These are phyloP conservation scores for Chironomus riparius DNA, from an alignment of 2,888 invertebrate species.

Conservation along the genomic window DNA sequence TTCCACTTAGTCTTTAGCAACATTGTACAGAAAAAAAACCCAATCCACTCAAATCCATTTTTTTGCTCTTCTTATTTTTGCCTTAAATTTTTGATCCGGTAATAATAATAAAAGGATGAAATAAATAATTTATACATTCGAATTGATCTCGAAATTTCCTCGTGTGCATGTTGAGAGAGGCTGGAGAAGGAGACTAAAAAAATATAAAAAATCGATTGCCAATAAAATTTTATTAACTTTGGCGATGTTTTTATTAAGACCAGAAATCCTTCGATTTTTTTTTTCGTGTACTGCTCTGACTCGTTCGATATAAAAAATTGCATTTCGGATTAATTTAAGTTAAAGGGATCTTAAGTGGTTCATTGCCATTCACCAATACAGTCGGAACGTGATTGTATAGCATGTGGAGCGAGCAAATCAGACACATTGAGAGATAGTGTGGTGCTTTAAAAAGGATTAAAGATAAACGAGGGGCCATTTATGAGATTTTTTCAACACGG, in stretches of 20 bases:
- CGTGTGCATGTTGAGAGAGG: not conserved
- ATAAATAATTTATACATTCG: conserved; percentile 22
- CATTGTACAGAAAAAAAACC: not conserved
- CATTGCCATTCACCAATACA: too few relatives aligned
- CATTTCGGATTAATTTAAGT: not conserved
- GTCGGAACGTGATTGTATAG: too few relatives aligned
- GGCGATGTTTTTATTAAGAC: conserved; percentile 9
- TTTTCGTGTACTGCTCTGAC: not conserved
- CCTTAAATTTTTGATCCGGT: conserved; percentile 21
- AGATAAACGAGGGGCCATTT: too few relatives aligned
- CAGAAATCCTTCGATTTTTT: not conserved
- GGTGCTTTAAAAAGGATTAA: too few relatives aligned
- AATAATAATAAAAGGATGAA: conserved; percentile 25
- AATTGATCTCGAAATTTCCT: not conserved
- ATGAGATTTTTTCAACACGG: too few relatives aligned
- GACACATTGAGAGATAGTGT: too few relatives aligned
- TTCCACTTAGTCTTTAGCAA: not conserved
- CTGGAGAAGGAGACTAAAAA: not conserved
- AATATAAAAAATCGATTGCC: conserved; percentile 7
- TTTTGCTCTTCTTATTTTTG: not conserved
- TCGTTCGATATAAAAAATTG: not conserved
- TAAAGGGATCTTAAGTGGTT: too few relatives aligned
- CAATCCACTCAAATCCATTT: not conserved
- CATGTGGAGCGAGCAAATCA: too few relatives aligned
- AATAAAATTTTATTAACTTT: conserved; percentile 16